phyloP scores from a whole-genome alignment of 2,888 invertebrate genomes.

The Cloeon dipterum region DNA sequence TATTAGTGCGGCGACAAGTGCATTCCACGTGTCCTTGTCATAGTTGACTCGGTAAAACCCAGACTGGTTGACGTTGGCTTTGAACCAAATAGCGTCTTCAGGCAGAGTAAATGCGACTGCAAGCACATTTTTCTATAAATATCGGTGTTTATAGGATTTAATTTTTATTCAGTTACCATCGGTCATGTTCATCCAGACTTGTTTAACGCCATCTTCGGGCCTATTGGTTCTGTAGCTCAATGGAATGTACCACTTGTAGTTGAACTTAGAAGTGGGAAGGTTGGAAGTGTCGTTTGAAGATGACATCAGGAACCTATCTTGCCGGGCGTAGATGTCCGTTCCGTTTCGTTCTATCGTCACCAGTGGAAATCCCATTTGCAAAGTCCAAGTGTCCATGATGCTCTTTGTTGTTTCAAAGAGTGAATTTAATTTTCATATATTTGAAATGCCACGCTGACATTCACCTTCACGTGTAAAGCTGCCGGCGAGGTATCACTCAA shows the following conservation, averaged over 20 bases:
- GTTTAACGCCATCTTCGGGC: slow-evolving; percentile 26
- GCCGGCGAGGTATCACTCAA: slow-evolving; percentile 38
- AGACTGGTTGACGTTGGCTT: slow-evolving; percentile 62
- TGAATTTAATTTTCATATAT: background rate
- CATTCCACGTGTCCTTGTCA: slow-evolving; percentile 38
- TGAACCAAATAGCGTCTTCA: slow-evolving; percentile 39
- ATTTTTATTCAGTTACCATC: no score
- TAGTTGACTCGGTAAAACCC: slow-evolving; percentile 71
- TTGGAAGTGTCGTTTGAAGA: slow-evolving; percentile 1
- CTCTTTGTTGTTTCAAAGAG: slow-evolving; percentile 20
- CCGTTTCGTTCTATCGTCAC: slow-evolving; percentile 37
- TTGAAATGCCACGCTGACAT: no score
- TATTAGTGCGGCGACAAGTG: slow-evolving; percentile 36
- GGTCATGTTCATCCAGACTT: slow-evolving; percentile 61
- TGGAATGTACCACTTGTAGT: slow-evolving; percentile 55
- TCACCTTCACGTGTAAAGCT: slow-evolving; percentile 34
- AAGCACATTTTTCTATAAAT: slow-evolving; percentile 9
- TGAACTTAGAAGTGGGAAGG: slow-evolving; percentile 23
- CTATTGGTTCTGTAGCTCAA: slow-evolving; percentile 50
- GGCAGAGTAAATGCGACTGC: slow-evolving; percentile 32
- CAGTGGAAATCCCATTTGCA: slow-evolving; percentile 63
- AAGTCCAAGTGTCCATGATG: slow-evolving; percentile 61
- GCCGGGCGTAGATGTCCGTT: slow-evolving; percentile 32
- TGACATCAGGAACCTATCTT: slow-evolving; percentile 13
- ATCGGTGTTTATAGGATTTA: background rate